Evolutionary conservation across 2,797 vertebrate genomes (phyloP).

Genomic region (Paguma larvata): DNA sequence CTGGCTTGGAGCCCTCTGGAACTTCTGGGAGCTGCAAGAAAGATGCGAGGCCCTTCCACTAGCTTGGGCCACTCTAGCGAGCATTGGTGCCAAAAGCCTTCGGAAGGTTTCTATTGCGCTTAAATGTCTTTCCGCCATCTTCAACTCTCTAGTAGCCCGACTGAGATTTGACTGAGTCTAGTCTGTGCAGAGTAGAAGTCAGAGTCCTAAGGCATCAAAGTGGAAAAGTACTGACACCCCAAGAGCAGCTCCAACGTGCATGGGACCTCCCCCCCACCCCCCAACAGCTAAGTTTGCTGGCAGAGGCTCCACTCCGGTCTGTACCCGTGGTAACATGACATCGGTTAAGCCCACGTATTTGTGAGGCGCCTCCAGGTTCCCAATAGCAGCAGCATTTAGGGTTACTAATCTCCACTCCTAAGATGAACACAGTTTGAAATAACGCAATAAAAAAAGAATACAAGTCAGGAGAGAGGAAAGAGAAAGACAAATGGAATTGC

Average conservation of each 20-base stretch:
- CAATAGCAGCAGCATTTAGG: constrained; percentile 82
- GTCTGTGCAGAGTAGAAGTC: not conserved
- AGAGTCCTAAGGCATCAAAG: not conserved
- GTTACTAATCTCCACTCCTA: constrained; percentile 66
- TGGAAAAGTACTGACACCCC: not conserved
- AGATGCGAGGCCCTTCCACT: not conserved
- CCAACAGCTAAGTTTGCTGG: not conserved
- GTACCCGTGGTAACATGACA: not conserved
- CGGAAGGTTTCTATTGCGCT: not conserved
- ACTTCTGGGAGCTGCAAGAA: not conserved
- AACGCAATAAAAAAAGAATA: constrained; percentile 35
- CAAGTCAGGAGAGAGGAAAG: constrained; percentile 64
- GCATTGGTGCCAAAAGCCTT: not conserved
- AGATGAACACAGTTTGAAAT: constrained; percentile 61
- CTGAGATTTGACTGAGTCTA: not conserved
- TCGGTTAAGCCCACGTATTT: not conserved
- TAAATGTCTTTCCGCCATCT: not conserved
- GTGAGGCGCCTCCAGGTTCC: constrained; percentile 58
- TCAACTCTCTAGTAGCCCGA: not conserved
- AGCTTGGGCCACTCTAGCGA: not conserved
- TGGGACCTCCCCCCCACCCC: no score
- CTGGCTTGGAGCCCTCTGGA: not conserved
- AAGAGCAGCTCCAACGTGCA: not conserved
- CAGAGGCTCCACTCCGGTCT: constrained; percentile 22
- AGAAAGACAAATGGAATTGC: constrained; percentile 42